A percentile compares a stretch with the other conserved stretches of the same genome.
Evolutionary conservation across 2,888 invertebrate genomes (phyloP).

Genomic region (Dasypogon diadema): DNA sequence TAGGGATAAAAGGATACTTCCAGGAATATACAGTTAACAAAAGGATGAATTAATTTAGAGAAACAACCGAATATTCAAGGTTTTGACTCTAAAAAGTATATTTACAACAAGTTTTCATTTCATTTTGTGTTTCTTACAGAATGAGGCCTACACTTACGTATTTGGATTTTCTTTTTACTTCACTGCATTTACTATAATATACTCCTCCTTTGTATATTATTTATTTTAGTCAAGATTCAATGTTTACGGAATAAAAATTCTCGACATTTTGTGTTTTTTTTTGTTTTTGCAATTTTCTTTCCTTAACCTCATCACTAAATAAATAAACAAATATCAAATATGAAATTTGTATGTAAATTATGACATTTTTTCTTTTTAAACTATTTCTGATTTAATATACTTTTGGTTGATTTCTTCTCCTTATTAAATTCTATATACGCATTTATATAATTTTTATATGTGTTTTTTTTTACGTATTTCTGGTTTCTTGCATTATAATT

Average conservation of each 20-base stretch:
- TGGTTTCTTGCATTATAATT: conserved; percentile 39
- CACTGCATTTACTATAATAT: conserved; percentile 38
- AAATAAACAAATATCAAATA: conserved; percentile 52
- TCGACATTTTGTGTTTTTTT: too few species aligned
- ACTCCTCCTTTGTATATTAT: conserved; percentile 47
- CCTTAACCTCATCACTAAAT: conserved; percentile 46
- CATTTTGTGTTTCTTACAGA: conserved; percentile 63
- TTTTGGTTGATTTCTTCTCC: conserved; percentile 48
- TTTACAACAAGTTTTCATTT: conserved; percentile 67
- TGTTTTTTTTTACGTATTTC: conserved; percentile 47
- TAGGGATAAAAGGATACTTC: too few species aligned
- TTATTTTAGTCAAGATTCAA: conserved; percentile 49
- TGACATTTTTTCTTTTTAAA: conserved; percentile 48
- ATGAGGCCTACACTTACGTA: conserved; percentile 69
- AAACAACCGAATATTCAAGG: conserved; percentile 48
- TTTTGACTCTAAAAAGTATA: conserved; percentile 67
- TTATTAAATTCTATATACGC: conserved; percentile 45
- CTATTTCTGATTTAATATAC: conserved; percentile 44
- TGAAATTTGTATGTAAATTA: conserved; percentile 50
- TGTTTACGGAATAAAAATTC: conserved; percentile 46
- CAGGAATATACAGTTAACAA: too few species aligned
- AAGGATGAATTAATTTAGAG: too few species aligned
- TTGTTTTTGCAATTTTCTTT: conserved; percentile 17
- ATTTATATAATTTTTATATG: conserved; percentile 48
- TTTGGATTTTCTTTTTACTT: conserved; percentile 65